Evolutionary conservation across 2,113 vertebrate genomes (phyloP).

Genomic region (Albula goreensis): DNA sequence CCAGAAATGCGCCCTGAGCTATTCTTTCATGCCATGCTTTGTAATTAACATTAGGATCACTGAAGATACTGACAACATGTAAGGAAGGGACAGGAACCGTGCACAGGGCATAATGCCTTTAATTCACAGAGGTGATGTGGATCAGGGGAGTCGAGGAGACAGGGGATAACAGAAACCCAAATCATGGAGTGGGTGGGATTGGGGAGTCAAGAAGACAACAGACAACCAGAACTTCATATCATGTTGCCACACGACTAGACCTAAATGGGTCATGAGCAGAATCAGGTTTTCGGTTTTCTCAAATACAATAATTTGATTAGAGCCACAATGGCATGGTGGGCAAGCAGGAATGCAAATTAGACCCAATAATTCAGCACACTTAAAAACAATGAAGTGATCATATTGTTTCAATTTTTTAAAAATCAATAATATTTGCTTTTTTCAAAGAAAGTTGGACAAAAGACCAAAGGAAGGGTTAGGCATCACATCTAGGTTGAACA

Average conservation of each 20-base stretch:
- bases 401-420: too few species aligned
- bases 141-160: background rate
- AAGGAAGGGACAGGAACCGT: background rate
- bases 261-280: background rate
- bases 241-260: background rate
- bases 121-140: background rate
- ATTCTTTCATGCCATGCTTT: background rate
- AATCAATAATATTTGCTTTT: background rate
- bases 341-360: background rate
- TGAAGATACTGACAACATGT: background rate
- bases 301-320: background rate
- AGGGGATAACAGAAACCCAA: background rate
- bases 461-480: background rate
- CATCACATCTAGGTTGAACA: background rate
- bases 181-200: background rate
- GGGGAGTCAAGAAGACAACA: background rate
- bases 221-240: background rate
- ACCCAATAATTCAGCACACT: too few species aligned
- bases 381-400: too few species aligned
- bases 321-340: background rate
- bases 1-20: background rate
- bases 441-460: background rate
- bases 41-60: constrained; percentile 15
- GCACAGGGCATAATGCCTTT: background rate
- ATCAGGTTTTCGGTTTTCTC: background rate